Conservation (phyloP, 2,113 vertebrate genomes). For the Myodes glareolus region DNA sequence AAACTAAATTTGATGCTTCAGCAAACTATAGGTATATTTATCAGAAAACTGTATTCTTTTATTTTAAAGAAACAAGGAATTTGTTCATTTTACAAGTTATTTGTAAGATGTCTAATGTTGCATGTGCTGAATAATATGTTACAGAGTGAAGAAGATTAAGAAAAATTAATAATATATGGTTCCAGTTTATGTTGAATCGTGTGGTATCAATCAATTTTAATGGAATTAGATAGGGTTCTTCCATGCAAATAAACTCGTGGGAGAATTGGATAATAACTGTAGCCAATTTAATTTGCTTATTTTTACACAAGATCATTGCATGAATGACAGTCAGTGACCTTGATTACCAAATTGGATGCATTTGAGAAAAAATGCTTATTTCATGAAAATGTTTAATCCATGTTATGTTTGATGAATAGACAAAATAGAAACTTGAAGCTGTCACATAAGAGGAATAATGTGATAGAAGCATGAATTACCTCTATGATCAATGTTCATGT, state of each 20-base stretch:
- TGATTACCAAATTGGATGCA: conserved; percentile 6
- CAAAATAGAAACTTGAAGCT: neutral
- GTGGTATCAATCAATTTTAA: conserved; percentile 45
- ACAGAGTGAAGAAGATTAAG: conserved; percentile 43
- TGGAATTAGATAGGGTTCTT: conserved; percentile 41
- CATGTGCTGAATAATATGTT: conserved; percentile 9
- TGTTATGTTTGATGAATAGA: neutral
- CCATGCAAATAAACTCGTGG: conserved; percentile 26
- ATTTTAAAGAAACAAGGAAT: neutral
- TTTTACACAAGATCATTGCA: conserved; percentile 22
- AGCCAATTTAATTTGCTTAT: conserved; percentile 52
- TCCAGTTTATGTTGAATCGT: conserved; percentile 1
- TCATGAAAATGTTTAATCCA: neutral
- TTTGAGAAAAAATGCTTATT: conserved; percentile 35
- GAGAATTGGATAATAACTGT: conserved; percentile 23
- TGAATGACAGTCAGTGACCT: conserved; percentile 27
- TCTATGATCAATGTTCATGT: neutral
- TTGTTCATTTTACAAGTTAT: conserved; percentile 39
- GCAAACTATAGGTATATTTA: neutral
- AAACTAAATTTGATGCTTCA: neutral
- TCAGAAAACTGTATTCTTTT: neutral
- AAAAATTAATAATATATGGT: conserved; percentile 23
- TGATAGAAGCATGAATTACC: too few species aligned
- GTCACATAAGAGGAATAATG: neutral
- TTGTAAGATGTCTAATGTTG: neutral